Evolutionary conservation across 2,797 vertebrate genomes (phyloP).

Genomic region (Paguma larvata): DNA sequence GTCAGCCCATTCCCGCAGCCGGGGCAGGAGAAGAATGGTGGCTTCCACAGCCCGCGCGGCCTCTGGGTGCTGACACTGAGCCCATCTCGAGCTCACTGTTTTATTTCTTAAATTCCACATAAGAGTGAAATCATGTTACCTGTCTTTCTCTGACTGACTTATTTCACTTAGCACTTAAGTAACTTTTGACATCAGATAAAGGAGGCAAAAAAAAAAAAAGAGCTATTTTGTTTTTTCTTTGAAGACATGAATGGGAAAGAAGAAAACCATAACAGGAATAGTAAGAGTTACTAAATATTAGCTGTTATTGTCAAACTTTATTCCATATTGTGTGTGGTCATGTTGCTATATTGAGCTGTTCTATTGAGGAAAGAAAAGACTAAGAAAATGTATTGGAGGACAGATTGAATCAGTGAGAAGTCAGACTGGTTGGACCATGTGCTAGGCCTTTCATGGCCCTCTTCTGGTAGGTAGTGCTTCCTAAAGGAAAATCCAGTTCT

Average conservation of each 20-base stretch:
- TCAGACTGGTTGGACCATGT: not conserved
- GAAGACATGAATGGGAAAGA: not conserved
- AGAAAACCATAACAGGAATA: not conserved
- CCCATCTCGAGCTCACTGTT: no score
- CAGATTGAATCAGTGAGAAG: not conserved
- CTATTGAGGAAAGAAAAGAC: not conserved
- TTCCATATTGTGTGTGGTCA: not conserved
- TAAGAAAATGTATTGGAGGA: not conserved
- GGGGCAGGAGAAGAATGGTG: conserved; percentile 82
- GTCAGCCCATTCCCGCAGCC: conserved; percentile 95
- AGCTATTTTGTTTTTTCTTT: not conserved
- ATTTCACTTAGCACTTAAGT: not conserved
- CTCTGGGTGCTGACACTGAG: no score
- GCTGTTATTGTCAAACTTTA: not conserved
- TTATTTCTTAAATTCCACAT: not conserved
- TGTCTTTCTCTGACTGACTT: not conserved
- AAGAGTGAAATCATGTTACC: not conserved
- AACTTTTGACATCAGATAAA: not conserved
- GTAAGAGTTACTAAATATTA: not conserved
- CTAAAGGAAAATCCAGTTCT: not conserved
- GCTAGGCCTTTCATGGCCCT: not conserved
- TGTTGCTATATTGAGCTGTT: not conserved
- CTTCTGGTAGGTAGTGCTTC: not conserved
- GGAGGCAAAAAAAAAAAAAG: not conserved
- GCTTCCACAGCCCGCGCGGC: no score